Conservation (phyloP, 2,888 invertebrate genomes). For the Blastobasis adustella region DNA sequence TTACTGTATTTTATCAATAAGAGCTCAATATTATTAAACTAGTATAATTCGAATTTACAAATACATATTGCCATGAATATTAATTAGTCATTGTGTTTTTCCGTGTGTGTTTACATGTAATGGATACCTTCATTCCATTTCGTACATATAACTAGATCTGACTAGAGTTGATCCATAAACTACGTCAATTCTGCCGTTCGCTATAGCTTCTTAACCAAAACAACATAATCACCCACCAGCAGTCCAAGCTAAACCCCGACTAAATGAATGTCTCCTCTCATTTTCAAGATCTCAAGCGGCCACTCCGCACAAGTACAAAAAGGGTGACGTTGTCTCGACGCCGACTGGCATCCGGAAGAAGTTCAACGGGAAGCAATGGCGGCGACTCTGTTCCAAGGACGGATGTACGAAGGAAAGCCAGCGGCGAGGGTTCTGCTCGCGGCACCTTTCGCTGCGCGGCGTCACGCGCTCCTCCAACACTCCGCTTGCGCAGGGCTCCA, state of each 20-base stretch:
- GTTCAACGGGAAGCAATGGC: constrained; percentile 99
- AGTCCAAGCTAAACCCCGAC: background rate
- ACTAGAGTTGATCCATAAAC: too few species aligned
- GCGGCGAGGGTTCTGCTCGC: constrained; percentile 95
- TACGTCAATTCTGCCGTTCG: too few species aligned
- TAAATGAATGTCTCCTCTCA: background rate
- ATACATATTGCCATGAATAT: too few species aligned
- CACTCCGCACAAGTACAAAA: constrained; percentile 96
- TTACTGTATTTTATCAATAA: too few species aligned
- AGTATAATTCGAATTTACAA: too few species aligned
- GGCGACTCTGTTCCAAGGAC: constrained; percentile 95
- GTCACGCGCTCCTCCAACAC: constrained; percentile 63
- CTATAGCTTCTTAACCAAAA: background rate
- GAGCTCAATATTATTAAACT: too few species aligned
- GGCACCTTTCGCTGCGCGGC: constrained; percentile 94
- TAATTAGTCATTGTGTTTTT: too few species aligned
- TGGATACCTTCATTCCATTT: too few species aligned
- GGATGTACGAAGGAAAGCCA: constrained; percentile 96
- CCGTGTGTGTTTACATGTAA: too few species aligned
- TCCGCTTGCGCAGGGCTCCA: constrained; percentile 54
- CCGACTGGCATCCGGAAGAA: constrained; percentile 98
- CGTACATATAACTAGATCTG: too few species aligned
- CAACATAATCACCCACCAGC: background rate
- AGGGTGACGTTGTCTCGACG: constrained; percentile 96
- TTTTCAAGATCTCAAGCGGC: constrained; percentile 87